Evolutionary conservation across 1,140 invertebrate genomes (phyloP), one percentile per base, ranked within the genome.

Genomic region (Melanaphis sacchari): DNA sequence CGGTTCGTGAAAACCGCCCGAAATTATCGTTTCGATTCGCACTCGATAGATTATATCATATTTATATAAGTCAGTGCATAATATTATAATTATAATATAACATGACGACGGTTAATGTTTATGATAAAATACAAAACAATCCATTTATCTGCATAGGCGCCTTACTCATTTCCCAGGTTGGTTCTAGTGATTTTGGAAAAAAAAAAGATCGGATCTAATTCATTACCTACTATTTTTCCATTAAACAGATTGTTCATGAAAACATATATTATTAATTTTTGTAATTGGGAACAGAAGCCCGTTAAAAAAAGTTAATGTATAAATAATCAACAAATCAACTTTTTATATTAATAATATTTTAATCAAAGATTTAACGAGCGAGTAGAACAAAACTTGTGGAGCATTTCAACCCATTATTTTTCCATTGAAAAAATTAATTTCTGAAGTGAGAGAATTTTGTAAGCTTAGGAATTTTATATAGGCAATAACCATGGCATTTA

Each of bases 11-110:
- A 87, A 87, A 43, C 43, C 43, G 6, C 18, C 41, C 18, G 7
- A 87, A 87, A 46, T 46, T 87, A 87, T 49, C 38, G 9, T 84
- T 84, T 84, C 38, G 82, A 84, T 84, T 84, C 82, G n/a, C n/a
- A 84, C 82, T 84, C 40, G 82, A 6, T 82, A 81, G 76, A 82
- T 38, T 38, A 36, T 36, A 38, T 11, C n/a, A 15, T 82, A 3
- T 38, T 18, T n/a, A n/a, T n/a, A 18, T 49, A 49, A 18, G 46
- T n/a, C n/a, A 1, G 0, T 66, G n/a, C 54, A 59, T 59, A 59
- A 59, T 59, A 59, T 59, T 59, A 59, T 59, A 31, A 59, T 59
- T 8, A 31, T 59, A 59, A 31, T 31, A 31, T 59, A 59, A 31
- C 15, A 66, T 66, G 15, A n/a, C 18, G 31, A 66, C 4, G 15